phyloP scores from a whole-genome alignment of 2,113 vertebrate species.

The Brachyhypopomus gauderio region DNA sequence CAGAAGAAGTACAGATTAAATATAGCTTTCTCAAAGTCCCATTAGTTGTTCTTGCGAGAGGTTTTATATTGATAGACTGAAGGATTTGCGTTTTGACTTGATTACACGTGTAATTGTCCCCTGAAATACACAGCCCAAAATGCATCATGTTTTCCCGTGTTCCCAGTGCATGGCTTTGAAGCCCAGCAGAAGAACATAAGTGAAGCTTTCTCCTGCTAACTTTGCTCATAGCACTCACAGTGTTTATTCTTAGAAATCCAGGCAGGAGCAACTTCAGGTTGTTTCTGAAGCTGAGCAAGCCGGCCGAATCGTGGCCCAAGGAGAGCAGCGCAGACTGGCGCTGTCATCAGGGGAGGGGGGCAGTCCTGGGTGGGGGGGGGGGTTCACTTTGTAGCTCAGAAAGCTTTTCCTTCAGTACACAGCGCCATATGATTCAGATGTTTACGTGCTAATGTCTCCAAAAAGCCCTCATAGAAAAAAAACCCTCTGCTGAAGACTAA shows the following conservation, averaged over 20 bases:
- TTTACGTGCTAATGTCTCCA: slow-evolving; percentile 20
- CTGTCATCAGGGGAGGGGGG: not conserved
- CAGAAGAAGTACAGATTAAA: no score
- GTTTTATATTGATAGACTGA: no score
- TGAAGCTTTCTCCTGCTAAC: not conserved
- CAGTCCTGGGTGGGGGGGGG: no score
- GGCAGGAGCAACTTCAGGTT: not conserved
- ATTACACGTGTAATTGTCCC: not conserved
- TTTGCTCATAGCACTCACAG: not conserved
- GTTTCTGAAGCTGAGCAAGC: not conserved
- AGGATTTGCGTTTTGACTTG: no score
- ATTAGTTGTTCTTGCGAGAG: no score
- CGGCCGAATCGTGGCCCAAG: not conserved
- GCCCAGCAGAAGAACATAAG: not conserved
- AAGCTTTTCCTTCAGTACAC: slow-evolving; percentile 30
- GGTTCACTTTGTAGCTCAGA: not conserved
- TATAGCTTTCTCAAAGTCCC: no score
- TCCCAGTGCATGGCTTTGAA: not conserved
- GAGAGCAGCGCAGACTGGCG: not conserved
- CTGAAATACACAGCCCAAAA: not conserved
- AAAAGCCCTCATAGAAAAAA: not conserved
- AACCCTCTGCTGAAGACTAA: not conserved
- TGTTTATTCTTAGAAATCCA: slow-evolving; percentile 23
- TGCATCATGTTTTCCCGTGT: not conserved
- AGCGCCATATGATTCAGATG: not conserved